A percentile compares a stretch with the other conserved stretches of the same genome.
Evolutionary conservation across 2,797 vertebrate species (phyloP).

Genomic region (Gadopsis marmoratus): DNA sequence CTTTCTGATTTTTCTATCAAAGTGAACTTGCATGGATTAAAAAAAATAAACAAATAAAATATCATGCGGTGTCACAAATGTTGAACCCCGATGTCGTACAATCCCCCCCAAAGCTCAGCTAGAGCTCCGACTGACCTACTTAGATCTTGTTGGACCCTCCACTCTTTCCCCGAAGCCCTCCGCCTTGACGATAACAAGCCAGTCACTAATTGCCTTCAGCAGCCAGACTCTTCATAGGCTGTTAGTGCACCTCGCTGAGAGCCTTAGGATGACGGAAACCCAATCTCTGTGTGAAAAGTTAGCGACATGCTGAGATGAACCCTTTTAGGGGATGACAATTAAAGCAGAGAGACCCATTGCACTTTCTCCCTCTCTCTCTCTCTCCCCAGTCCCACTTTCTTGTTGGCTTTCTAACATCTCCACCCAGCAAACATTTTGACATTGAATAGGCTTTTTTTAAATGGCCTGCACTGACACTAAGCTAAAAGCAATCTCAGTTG

Average conservation of each 20-base stretch:
- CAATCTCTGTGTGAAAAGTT: constrained; percentile 70
- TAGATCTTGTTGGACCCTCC: constrained; percentile 45
- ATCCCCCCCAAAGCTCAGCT: constrained; percentile 16
- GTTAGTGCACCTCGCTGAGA: constrained; percentile 54
- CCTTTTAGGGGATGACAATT: constrained; percentile 54
- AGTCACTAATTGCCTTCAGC: constrained; percentile 71
- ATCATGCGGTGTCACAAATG: constrained; percentile 8
- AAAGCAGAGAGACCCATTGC: constrained; percentile 42
- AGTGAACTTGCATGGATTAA: constrained; percentile 13
- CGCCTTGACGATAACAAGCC: constrained; percentile 49
- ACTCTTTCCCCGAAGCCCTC: constrained; percentile 61
- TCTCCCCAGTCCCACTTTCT: constrained; percentile 18
- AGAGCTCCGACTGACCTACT: constrained; percentile 62
- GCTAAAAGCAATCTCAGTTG: background rate
- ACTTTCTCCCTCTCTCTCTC: constrained; percentile 30
- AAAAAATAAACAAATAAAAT: no score
- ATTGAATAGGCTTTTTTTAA: background rate
- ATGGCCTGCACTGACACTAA: background rate
- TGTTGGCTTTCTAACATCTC: constrained; percentile 22
- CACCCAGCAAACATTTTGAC: constrained; percentile 17
- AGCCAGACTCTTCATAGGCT: constrained; percentile 56
- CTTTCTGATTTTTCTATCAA: constrained; percentile 31
- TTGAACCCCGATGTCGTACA: constrained; percentile 31
- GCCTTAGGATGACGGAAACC: constrained; percentile 50
- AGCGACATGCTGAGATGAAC: constrained; percentile 49